phyloP scores from a whole-genome alignment of 2,113 vertebrate species.

The Notarius quadriscutis region DNA sequence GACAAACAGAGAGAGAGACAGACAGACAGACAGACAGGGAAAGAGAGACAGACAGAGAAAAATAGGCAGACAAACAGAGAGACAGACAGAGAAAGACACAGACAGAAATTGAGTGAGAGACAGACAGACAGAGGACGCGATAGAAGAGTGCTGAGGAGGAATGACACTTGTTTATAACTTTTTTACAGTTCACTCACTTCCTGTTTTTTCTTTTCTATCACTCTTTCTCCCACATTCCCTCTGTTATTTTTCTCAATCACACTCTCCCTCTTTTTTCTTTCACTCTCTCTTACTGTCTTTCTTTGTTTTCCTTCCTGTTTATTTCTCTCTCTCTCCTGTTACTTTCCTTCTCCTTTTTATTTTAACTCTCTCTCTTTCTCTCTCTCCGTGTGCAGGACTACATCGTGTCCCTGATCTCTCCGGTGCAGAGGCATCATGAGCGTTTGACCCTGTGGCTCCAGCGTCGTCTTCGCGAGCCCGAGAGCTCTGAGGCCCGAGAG shows the following conservation, averaged over 20 bases:
- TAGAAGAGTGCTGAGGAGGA: background rate
- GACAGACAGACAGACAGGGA: background rate
- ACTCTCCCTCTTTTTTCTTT: background rate
- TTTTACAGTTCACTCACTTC: background rate
- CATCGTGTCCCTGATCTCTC: conserved; percentile 68
- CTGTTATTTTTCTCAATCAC: background rate
- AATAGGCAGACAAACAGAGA: background rate
- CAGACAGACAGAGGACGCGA: background rate
- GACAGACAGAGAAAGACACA: background rate
- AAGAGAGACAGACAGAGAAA: background rate
- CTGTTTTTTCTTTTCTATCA: background rate
- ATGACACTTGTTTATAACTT: background rate
- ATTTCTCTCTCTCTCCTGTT: background rate
- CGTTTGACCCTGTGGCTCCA: conserved; percentile 62
- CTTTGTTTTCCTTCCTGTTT: background rate
- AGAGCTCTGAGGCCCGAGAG: conserved; percentile 77
- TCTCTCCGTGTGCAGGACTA: conserved; percentile 67
- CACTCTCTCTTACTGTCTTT: background rate
- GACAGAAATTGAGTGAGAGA: background rate
- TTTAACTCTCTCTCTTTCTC: background rate
- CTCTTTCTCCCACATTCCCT: background rate
- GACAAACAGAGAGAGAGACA: background rate
- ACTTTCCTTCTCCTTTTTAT: background rate
- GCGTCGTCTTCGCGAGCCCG: conserved; percentile 64
- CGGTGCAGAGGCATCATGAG: conserved; percentile 68